These are phyloP conservation scores for Halictus rubicundus DNA, from an alignment of 1,140 invertebrate species.

Conservation along the genomic window DNA sequence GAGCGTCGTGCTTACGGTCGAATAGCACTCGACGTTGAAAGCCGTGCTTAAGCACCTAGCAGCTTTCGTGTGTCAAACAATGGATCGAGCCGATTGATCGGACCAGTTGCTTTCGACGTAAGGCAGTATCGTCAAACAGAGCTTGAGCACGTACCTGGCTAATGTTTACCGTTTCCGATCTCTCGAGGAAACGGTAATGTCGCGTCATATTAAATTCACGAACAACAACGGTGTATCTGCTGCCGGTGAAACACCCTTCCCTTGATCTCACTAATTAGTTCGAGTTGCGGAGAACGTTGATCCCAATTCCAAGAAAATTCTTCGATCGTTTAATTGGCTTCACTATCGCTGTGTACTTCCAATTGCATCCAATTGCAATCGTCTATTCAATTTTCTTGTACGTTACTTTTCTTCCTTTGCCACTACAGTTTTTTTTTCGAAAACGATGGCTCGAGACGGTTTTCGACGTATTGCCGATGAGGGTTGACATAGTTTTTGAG, in stretches of 20 bases:
- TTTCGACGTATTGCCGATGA: too few relatives aligned
- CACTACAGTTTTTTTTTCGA: too few relatives aligned
- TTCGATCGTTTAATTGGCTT: too few relatives aligned
- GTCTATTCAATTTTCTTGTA: too few relatives aligned
- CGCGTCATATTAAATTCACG: conserved; percentile 13
- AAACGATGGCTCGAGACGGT: too few relatives aligned
- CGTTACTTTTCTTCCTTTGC: too few relatives aligned
- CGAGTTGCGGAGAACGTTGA: background rate
- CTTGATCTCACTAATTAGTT: background rate
- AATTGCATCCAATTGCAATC: too few relatives aligned
- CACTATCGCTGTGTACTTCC: too few relatives aligned
- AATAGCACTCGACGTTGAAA: conserved; percentile 41
- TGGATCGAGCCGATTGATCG: conserved; percentile 54
- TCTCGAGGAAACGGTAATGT: conserved; percentile 36
- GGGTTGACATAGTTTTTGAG: too few relatives aligned
- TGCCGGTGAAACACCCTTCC: background rate
- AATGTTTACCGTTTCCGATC: conserved; percentile 49
- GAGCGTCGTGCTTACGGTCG: conserved; percentile 35
- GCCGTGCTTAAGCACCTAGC: conserved; percentile 50
- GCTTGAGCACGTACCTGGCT: conserved; percentile 53
- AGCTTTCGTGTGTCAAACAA: conserved; percentile 57
- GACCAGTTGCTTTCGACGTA: conserved; percentile 58
- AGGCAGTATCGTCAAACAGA: conserved; percentile 51
- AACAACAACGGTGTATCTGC: background rate
- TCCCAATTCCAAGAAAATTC: background rate